Evolutionary conservation across 2,797 vertebrate genomes (phyloP).

Genomic region (Pseudochromis fuscus): DNA sequence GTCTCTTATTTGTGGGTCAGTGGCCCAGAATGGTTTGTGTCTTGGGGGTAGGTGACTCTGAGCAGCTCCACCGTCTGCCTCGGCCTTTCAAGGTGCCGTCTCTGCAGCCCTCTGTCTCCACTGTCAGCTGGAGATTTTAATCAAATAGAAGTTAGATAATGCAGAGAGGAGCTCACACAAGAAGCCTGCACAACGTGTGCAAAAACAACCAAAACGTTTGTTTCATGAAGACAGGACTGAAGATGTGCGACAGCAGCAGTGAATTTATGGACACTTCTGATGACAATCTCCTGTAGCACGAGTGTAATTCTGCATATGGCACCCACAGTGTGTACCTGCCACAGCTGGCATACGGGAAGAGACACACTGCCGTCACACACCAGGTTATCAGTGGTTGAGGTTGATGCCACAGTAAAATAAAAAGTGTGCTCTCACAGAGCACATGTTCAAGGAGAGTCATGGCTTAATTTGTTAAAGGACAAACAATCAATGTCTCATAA

Average conservation of each 20-base stretch:
- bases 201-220: conserved; percentile 2
- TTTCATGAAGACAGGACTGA: conserved; percentile 13
- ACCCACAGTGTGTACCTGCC: conserved; percentile 54
- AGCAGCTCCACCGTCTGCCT: conserved; percentile 63
- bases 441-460: conserved; percentile 74
- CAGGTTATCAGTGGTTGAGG: conserved; percentile 68
- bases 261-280: conserved; percentile 63
- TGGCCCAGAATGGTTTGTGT: conserved; percentile 80
- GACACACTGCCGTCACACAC: conserved; percentile 58
- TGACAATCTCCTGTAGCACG: conserved; percentile 64
- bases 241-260: not conserved
- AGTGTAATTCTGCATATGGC: conserved; percentile 65
- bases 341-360: conserved; percentile 75
- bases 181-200: conserved; percentile 21
- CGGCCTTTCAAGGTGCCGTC: conserved; percentile 82
- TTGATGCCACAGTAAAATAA: conserved; percentile 53
- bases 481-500: conserved; percentile 69
- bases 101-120: conserved; percentile 79
- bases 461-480: conserved; percentile 66
- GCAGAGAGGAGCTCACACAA: conserved; percentile 45
- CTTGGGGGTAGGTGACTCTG: conserved; percentile 75
- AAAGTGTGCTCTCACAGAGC: conserved; percentile 68
- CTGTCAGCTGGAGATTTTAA: conserved; percentile 88
- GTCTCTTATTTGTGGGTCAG: conserved; percentile 85
- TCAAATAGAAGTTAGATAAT: conserved; percentile 79